phyloP scores from a whole-genome alignment of 2,113 vertebrate species.

The Xerus inauris region DNA sequence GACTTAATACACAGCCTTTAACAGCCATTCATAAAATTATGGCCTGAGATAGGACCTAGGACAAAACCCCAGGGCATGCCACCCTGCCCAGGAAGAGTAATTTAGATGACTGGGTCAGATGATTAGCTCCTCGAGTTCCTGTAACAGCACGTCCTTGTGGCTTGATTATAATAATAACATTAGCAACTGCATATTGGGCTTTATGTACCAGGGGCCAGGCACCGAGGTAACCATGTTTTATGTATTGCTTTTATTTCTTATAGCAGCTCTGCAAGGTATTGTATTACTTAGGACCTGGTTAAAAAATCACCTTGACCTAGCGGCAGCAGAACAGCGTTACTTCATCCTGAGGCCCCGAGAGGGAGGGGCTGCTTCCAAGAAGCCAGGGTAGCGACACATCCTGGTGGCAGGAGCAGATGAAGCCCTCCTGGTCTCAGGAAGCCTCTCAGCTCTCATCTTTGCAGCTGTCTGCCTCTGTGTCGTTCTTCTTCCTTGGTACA shows the following conservation, averaged over 20 bases:
- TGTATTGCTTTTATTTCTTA: constrained; percentile 34
- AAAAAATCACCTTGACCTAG: not conserved
- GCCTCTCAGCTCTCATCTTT: not conserved
- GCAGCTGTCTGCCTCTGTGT: too few relatives aligned
- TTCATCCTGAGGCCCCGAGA: not conserved
- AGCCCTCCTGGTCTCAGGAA: not conserved
- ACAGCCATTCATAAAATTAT: constrained; percentile 55
- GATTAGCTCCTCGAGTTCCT: constrained; percentile 53
- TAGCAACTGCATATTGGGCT: not conserved
- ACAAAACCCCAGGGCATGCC: not conserved
- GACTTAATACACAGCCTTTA: constrained; percentile 47
- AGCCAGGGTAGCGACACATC: not conserved
- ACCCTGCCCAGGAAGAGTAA: constrained; percentile 35
- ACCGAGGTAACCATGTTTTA: not conserved
- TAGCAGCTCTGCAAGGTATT: not conserved
- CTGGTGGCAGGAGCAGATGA: not conserved
- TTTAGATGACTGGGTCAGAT: constrained; percentile 13
- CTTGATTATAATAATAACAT: constrained; percentile 41
- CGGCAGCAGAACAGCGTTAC: not conserved
- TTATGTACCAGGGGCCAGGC: not conserved
- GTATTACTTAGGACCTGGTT: constrained; percentile 12
- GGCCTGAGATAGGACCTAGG: constrained; percentile 47
- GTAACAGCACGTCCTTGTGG: constrained; percentile 8
- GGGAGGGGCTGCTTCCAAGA: not conserved
- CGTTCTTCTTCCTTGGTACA: not conserved